phyloP scores from a whole-genome alignment of 1,140 invertebrate genomes.

The Drosophila guanche region DNA sequence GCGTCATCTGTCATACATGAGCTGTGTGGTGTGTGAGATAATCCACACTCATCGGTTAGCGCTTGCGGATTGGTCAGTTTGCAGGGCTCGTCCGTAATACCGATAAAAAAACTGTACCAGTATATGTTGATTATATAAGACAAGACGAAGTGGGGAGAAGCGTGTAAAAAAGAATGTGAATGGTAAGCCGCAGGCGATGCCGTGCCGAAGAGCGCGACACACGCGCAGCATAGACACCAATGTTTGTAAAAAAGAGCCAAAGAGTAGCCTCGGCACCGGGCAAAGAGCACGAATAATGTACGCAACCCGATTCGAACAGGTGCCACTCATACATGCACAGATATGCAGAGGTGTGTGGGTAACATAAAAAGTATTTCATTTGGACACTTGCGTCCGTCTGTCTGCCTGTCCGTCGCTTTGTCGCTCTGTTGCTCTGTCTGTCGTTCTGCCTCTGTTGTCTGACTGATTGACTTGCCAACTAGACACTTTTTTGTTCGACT shows the following conservation, averaged over 20 bases:
- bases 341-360: constrained; percentile 15
- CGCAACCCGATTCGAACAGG: constrained; percentile 56
- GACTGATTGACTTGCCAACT: constrained; percentile 54
- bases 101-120: constrained; percentile 17
- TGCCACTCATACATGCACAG: constrained; percentile 32
- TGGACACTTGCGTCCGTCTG: constrained; percentile 47
- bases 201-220: constrained; percentile 54
- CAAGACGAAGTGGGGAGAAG: neutral
- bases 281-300: constrained; percentile 62
- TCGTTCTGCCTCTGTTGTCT: constrained; percentile 6
- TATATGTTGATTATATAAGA: constrained; percentile 22
- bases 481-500: constrained; percentile 47
- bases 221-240: constrained; percentile 45
- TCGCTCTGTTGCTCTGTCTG: constrained; percentile 2
- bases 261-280: constrained; percentile 27
- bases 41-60: constrained; percentile 21
- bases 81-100: constrained; percentile 62
- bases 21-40: constrained; percentile 31
- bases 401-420: neutral
- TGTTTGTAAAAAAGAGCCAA: constrained; percentile 35
- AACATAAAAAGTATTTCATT: constrained; percentile 53
- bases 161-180: neutral
- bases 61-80: constrained; percentile 67
- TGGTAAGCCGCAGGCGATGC: neutral
- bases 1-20: constrained; percentile 36